phyloP scores from a whole-genome alignment of 2,888 invertebrate species.

The Amorpha juglandis region DNA sequence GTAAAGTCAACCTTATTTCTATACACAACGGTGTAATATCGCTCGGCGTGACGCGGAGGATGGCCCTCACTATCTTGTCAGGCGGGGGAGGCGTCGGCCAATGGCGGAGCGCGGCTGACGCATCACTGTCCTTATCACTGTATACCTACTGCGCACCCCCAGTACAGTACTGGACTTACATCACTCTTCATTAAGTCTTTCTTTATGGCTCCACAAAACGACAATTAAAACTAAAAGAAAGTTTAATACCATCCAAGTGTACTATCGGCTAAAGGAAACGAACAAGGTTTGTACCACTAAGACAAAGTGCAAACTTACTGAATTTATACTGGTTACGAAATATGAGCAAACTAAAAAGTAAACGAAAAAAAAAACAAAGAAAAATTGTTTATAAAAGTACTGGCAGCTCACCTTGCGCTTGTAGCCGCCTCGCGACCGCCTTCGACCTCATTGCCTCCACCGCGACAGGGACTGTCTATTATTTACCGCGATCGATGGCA shows the following conservation, averaged over 20 bases:
- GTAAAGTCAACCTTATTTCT: constrained; percentile 50
- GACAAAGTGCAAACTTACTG: not conserved
- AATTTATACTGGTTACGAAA: not conserved
- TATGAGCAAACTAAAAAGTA: constrained; percentile 28
- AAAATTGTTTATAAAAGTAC: constrained; percentile 20
- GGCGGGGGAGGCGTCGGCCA: constrained; percentile 79
- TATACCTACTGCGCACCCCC: constrained; percentile 73
- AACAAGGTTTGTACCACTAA: not conserved
- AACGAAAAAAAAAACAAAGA: constrained; percentile 27
- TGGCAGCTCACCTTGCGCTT: constrained; percentile 86
- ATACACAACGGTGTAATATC: constrained; percentile 42
- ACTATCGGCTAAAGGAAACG: not conserved
- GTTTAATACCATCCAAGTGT: not conserved
- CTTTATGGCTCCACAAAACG: not conserved
- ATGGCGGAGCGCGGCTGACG: constrained; percentile 66
- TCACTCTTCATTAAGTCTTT: constrained; percentile 18
- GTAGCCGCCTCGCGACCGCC: constrained; percentile 88
- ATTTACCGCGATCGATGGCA: constrained; percentile 70
- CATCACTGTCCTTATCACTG: constrained; percentile 76
- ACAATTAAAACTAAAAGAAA: not conserved
- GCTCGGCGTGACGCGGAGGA: constrained; percentile 60
- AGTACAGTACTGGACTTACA: constrained; percentile 11
- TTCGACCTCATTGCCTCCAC: constrained; percentile 87
- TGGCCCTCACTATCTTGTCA: constrained; percentile 82
- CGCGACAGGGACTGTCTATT: constrained; percentile 62